Base-by-base conservation (phyloP, 2,113 vertebrate species). In the Engystomops pustulosus region DNA sequence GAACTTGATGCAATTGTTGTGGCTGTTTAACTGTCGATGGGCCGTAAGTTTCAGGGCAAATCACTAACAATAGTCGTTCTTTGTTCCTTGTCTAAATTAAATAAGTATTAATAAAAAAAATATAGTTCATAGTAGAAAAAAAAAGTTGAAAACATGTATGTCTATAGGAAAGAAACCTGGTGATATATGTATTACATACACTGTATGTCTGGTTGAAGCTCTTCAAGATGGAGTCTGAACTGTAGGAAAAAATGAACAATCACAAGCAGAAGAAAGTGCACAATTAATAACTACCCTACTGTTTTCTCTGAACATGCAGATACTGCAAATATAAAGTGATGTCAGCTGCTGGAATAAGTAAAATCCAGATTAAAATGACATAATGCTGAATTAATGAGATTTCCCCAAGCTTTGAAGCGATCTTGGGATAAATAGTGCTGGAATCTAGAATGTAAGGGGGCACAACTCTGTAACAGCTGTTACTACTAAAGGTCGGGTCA, bases 341-440 rank as follows among this genome's bases (percentile, higher is more conserved):
- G 85, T 14, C 34, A 62, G 32, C 81, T 85, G 72, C 36, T 83
- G 71, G 86, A 86, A 86, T 72, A 44, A 71, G 85, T 84, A 65
- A 87, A 87, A 88, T 38, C 6, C 20, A 51, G 72, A 87, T 25
- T 86, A 81, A 84, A 23, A 79, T 4, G 87, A 83, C 72, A 81
- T 85, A 89, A 87, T 84, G 51, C 36, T 20, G n/a, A 45, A 65
- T 79, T 87, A 85, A 88, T 87, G 38, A 88, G 27, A 23, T 75
- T 70, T 45, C n/a, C 36, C 34, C 51, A 65, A 86, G 83, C 87
- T 86, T 4, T 78, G 9, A 88, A 86, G 62, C 36, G 86, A 85
- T 8, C n/a, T 70, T 85, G 67, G 86, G 83, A 82, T 70, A 34
- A 81, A 53, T 49, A 81, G 71, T 51, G 38, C 0, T 80, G 44